These are phyloP conservation scores for Brachypteracias leptosomus DNA, from an alignment of 2,113 vertebrate genomes.

Conservation along the genomic window DNA sequence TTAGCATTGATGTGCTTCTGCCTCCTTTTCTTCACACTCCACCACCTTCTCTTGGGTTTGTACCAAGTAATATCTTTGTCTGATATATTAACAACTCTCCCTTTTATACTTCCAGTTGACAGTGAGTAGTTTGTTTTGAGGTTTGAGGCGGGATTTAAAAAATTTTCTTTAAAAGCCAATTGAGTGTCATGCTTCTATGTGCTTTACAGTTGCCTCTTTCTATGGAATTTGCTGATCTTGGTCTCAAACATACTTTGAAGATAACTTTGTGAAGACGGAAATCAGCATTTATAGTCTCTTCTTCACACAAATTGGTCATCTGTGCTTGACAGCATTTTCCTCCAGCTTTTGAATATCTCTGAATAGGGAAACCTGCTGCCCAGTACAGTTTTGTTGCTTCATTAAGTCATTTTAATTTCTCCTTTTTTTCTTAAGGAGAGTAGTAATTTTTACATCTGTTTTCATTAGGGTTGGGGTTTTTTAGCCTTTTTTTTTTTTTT, in stretches of 20 bases:
- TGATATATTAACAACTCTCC: background rate
- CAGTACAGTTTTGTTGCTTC: background rate
- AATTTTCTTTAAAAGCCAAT: background rate
- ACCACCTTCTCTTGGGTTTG: background rate
- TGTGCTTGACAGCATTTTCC: background rate
- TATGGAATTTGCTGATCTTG: background rate
- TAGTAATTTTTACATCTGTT: background rate
- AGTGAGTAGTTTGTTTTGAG: background rate
- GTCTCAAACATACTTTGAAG: background rate
- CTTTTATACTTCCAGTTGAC: background rate
- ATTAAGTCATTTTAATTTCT: background rate
- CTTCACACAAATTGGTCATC: background rate
- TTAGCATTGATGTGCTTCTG: background rate
- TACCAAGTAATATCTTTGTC: background rate
- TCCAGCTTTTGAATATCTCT: background rate
- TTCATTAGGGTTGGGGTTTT: background rate
- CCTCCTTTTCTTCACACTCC: background rate
- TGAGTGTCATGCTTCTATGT: accelerated
- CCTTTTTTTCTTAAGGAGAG: background rate
- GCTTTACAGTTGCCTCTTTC: background rate
- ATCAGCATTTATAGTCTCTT: background rate
- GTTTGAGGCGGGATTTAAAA: background rate
- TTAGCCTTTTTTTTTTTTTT: background rate
- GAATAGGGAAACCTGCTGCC: background rate
- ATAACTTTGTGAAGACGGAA: background rate